Percentiles rank a stretch among this genome's conserved stretches.
Evolutionary conservation across 2,888 invertebrate genomes (phyloP).

Genomic region (Campoplex capitator): DNA sequence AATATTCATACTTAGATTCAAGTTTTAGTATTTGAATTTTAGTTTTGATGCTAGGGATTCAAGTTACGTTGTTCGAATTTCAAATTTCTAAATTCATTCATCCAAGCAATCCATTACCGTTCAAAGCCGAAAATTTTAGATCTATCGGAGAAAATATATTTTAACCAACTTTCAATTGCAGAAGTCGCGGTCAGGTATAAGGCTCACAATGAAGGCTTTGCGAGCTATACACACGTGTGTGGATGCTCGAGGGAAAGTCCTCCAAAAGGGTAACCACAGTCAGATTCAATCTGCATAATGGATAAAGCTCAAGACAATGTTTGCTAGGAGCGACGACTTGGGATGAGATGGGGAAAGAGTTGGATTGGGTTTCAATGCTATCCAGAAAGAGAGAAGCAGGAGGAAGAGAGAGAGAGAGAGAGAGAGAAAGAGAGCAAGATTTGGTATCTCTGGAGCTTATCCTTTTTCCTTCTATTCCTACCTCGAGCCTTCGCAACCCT

Average conservation of each 20-base stretch:
- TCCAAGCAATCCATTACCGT: neutral
- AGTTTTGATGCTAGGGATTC: too few species aligned
- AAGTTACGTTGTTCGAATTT: neutral
- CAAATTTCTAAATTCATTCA: neutral
- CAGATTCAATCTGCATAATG: conserved; percentile 83
- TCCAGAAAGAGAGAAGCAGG: conserved; percentile 25
- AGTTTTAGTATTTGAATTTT: neutral
- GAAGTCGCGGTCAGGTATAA: neutral
- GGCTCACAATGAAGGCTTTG: neutral
- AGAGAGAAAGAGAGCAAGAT: conserved; percentile 3
- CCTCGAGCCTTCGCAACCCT: conserved; percentile 9
- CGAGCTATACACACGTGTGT: conserved; percentile 9
- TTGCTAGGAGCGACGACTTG: conserved; percentile 77
- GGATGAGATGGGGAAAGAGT: conserved; percentile 34
- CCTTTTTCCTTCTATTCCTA: conserved; percentile 54
- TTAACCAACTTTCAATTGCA: neutral
- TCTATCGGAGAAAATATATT: neutral
- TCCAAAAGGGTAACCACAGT: conserved; percentile 39
- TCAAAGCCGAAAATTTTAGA: neutral
- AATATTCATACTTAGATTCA: neutral
- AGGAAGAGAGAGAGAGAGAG: conserved; percentile 10
- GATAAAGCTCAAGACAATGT: conserved; percentile 83
- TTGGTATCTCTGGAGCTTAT: conserved; percentile 50
- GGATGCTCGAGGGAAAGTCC: conserved; percentile 14
- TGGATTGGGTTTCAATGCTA: conserved; percentile 59